Evolutionary conservation across 2,113 vertebrate genomes (phyloP), one percentile per base, ranked within the genome.

Genomic region (Laticauda colubrina): DNA sequence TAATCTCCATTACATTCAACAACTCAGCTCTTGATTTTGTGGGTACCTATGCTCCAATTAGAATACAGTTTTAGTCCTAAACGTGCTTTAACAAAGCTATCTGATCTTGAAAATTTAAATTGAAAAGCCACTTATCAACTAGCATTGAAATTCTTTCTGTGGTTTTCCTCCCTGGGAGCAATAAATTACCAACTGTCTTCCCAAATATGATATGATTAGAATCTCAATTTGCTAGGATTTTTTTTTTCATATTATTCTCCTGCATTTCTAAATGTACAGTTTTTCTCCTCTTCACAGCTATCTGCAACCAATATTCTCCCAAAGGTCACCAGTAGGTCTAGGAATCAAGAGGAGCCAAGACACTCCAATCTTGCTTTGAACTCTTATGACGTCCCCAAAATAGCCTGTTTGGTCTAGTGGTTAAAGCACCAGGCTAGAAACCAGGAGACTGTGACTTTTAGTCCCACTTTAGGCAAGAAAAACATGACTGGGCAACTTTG

Each of bases 341-440:
- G 45, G 94, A 95, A 91, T 12, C 14, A 85, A 64, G 91, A 21
- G 23, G 20, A 55, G 23, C 51, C 85, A 29, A 4, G 56, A 92
- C 81, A 0, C 0, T 2, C 59, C 11, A 14, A 51, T n/a, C 69
- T 45, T 55, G 45, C 69, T 93, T 91, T 91, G 9, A n/a, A 4
- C 26, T 85, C 29, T 69, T 92, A 90, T 3, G 2, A 59, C 53
- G 23, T 89, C 39, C 23, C 88, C 89, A 69, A 24, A 61, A 61
- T 26, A 69, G 29, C 4, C 29, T 34, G 29, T 34, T 69, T 34
- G 29, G 64, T 29, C 64, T 69, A 34, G 5, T 69, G 64, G 29
- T 69, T 69, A 69, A 69, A 69, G 29, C 29, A 69, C 4, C 64
- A 69, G 64, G 29, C 64, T 34, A 69, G 29, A 69, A 34, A 69